These are phyloP conservation scores for Gallinago media DNA, from an alignment of 2,113 vertebrate species.

Conservation along the genomic window DNA sequence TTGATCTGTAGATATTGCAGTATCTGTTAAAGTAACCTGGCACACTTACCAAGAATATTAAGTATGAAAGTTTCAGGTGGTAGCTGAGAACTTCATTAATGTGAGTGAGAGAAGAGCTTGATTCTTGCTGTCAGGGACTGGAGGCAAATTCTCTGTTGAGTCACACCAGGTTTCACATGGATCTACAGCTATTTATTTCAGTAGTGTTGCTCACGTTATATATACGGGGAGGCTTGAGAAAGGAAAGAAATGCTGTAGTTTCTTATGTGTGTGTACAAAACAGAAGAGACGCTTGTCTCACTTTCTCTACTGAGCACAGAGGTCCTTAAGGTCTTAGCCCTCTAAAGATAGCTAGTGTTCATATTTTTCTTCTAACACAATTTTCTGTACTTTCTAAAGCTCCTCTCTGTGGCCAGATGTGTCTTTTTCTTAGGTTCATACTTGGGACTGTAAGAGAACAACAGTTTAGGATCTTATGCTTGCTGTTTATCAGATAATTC, in stretches of 20 bases:
- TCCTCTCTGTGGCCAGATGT: not conserved
- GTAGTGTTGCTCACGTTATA: accelerated
- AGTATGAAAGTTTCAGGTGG: not conserved
- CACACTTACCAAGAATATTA: not conserved
- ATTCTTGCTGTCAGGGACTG: not conserved
- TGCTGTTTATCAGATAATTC: not conserved
- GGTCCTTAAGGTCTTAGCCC: not conserved
- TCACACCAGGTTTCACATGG: not conserved
- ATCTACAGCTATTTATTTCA: not conserved
- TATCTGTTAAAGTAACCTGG: not conserved
- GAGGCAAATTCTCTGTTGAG: not conserved
- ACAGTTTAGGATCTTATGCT: not conserved
- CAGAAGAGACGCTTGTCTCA: not conserved
- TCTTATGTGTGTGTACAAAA: not conserved
- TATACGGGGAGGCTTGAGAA: not conserved
- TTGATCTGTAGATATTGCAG: not conserved
- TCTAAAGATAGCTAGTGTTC: not conserved
- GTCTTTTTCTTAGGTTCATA: not conserved
- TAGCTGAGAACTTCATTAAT: not conserved
- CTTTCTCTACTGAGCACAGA: not conserved
- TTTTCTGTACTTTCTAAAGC: not conserved
- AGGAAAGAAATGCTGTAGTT: not conserved
- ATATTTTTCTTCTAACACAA: not conserved
- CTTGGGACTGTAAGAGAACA: not conserved
- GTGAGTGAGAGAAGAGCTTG: not conserved